Conservation (phyloP, 2,888 invertebrate species). For the Cynaeus angustus region DNA sequence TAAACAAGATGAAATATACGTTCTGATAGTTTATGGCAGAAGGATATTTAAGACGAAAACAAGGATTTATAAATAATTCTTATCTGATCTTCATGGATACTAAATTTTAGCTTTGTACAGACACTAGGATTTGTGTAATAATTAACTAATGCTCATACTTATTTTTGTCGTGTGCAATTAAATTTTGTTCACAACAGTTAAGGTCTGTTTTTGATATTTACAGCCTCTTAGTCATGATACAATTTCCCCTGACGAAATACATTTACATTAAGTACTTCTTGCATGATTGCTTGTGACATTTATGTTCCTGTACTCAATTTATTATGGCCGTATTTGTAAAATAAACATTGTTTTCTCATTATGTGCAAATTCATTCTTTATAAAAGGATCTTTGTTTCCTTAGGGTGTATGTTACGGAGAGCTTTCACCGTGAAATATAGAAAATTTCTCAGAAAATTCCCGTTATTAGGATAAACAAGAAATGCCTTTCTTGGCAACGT, state of each 20-base stretch:
- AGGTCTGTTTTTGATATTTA: not conserved
- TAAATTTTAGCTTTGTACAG: too few species aligned
- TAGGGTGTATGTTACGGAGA: not conserved
- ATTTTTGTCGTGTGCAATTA: too few species aligned
- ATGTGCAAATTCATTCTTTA: not conserved
- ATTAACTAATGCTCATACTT: too few species aligned
- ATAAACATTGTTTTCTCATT: conserved; percentile 9
- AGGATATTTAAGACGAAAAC: too few species aligned
- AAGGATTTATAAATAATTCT: too few species aligned
- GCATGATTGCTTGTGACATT: not conserved
- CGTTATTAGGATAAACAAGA: not conserved
- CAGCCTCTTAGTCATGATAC: not conserved
- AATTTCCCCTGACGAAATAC: not conserved
- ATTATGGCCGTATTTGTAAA: not conserved
- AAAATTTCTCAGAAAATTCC: not conserved
- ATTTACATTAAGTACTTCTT: not conserved
- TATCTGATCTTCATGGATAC: too few species aligned
- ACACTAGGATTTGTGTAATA: too few species aligned
- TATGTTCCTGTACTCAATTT: not conserved
- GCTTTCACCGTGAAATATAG: conserved; percentile 1
- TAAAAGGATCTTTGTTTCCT: conserved; percentile 4
- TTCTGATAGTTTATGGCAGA: too few species aligned
- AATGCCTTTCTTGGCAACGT: not conserved
- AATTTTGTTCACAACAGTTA: too few species aligned
- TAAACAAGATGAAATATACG: too few species aligned